phyloP scores from a whole-genome alignment of 2,113 vertebrate species.

The Motacilla alba region DNA sequence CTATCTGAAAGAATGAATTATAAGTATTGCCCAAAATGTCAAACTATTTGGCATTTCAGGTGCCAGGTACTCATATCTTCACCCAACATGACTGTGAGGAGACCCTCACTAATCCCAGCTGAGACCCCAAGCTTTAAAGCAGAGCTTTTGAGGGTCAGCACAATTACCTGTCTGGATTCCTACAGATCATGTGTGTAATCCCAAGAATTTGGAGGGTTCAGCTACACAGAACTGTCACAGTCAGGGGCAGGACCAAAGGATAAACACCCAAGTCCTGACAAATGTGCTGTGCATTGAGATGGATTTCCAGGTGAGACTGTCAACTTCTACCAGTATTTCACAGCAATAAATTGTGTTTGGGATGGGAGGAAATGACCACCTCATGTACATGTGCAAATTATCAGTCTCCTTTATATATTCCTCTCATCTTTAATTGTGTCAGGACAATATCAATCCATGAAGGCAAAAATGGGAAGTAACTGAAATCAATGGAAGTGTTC shows the following conservation, averaged over 20 bases:
- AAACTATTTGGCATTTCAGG: not conserved
- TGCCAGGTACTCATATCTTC: not conserved
- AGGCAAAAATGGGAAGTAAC: slow-evolving; percentile 51
- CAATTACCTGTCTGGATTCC: not conserved
- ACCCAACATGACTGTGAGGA: not conserved
- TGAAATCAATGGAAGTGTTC: slow-evolving; percentile 70
- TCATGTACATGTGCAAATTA: not conserved
- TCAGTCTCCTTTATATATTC: slow-evolving; percentile 7
- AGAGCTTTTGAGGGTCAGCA: not conserved
- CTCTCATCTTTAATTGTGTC: slow-evolving; percentile 44
- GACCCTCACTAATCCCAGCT: not conserved
- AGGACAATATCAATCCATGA: slow-evolving; percentile 15
- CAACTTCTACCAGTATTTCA: not conserved
- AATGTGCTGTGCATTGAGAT: not conserved
- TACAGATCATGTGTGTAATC: not conserved
- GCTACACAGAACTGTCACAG: not conserved
- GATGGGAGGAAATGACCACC: not conserved
- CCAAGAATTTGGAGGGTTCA: not conserved
- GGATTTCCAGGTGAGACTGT: not conserved
- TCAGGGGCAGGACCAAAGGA: not conserved
- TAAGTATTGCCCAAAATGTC: not conserved
- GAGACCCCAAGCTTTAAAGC: not conserved
- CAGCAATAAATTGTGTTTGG: not conserved
- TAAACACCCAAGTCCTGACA: not conserved
- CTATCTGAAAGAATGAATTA: not conserved